phyloP scores from a whole-genome alignment of 2,888 invertebrate species.

The Cephus nigrinus region DNA sequence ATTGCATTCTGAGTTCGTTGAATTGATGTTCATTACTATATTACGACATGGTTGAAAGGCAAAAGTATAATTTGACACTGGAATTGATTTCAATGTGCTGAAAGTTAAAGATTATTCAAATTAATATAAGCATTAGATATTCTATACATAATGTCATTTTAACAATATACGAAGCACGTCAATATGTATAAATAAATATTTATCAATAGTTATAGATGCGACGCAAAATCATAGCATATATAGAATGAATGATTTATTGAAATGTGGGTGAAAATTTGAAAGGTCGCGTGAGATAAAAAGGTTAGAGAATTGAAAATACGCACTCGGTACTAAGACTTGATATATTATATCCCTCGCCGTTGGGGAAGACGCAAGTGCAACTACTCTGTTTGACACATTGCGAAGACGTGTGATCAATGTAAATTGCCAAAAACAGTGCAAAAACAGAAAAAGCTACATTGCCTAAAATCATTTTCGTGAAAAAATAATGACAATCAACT shows the following conservation, averaged over 20 bases:
- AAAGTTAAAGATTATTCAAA: not conserved
- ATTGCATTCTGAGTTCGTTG: not conserved
- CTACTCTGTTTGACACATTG: constrained; percentile 43
- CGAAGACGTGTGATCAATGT: constrained; percentile 13
- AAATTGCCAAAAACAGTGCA: not conserved
- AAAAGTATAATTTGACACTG: not conserved
- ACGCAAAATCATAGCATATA: not conserved
- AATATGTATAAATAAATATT: not conserved
- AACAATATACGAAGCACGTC: too few species aligned
- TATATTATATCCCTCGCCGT: constrained; percentile 54
- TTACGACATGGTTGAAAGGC: not conserved
- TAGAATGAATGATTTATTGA: not conserved
- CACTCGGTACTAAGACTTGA: constrained; percentile 31
- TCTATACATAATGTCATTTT: too few species aligned
- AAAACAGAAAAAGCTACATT: not conserved
- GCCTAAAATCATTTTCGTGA: not conserved
- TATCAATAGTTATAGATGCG: not conserved
- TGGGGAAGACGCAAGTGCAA: constrained; percentile 56
- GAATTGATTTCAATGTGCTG: not conserved
- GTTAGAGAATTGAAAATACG: constrained; percentile 28
- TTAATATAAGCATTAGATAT: not conserved
- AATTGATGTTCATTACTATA: not conserved
- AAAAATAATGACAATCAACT: constrained; percentile 3
- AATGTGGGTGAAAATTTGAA: not conserved
- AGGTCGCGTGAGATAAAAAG: constrained; percentile 7